Base-by-base conservation (phyloP, 1,140 invertebrate species). In the Drosophila oshimai region DNA sequence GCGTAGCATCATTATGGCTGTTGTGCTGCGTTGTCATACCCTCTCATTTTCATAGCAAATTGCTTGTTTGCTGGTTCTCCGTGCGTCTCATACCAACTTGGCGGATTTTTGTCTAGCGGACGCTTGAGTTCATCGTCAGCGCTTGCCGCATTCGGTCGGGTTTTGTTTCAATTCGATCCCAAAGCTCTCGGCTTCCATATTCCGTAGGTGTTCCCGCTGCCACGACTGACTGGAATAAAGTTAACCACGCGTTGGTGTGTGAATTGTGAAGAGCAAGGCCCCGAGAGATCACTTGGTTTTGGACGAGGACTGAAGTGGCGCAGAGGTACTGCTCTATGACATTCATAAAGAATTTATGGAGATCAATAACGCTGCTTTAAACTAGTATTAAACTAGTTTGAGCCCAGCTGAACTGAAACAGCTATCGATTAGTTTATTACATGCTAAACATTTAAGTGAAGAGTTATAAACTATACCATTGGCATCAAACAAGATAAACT, bases 361-460 rank as follows among this genome's bases (percentile, higher is more conserved):
- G 24, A 42, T 55, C 60, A 83, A 51, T 68, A 41, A 42, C 34
- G 61, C 55, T 79, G 79, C 46, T 55, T 47, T 31, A 60, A 84
- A 84, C 79, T 44, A 71, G 79, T 72, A 67, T 58, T 28, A 15
- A 68, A 86, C 80, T 86, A 76, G 80, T 86, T 84, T 37, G 4
- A 54, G 22, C 80, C 37, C n/a, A 68, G 46, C 15, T 12, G 31
- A 75, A 57, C 58, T 28, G 58, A 41, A 34, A 57, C 7, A 15
- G 39, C 15, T 31, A 46, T 60, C 34, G 29, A 65, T 71, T 34
- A 36, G 28, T 78, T 47, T 57, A 41, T 53, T 15, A 46, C 10
- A 28, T 42, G 15, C 36, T 20, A 46, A 42, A 13, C n/a, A 13
- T 24, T 39, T 31, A 17, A 46, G 17, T 60, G 20, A 22, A 24